Evolutionary conservation across 2,113 vertebrate genomes (phyloP), one percentile per base, ranked within the genome.

Genomic region (Pionites leucogaster): DNA sequence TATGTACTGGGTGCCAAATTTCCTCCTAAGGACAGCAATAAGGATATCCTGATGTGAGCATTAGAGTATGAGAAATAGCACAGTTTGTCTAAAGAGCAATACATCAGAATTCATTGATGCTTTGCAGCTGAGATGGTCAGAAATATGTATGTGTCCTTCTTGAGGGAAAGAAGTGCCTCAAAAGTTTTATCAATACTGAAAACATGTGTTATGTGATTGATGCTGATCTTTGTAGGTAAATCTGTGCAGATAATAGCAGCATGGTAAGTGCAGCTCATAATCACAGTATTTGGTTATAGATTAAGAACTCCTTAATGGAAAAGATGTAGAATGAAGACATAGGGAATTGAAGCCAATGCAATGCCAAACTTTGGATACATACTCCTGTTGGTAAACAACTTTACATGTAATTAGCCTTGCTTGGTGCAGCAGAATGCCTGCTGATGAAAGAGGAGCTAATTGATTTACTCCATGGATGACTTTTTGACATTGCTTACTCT

Each of bases 381-480:
- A 59, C 71, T 95, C 53, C 63, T 92, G 42, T 94, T 95, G 77
- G 70, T 95, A 95, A 96, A 75, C 82, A 74, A 13, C 20, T 83
- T 94, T 82, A 53, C 53, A 9, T 85, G 82, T 97, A 95, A 97
- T 98, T 97, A 97, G 94, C 89, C 82, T 87, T 22, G 33, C 83
- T 95, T 94, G 95, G 88, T 88, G 75, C 92, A 97, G 79, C 87
- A 97, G 79, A 96, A 94, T 96, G 88, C 91, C 86, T 95, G 94
- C 90, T 96, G 95, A 95, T 93, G 95, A 82, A 90, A 96, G 85
- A 77, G 82, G 71, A 96, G 82, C 92, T 97, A 96, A 97, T 96
- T 97, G 97, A 97, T 97, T 97, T 94, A 89, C 69, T 94, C 79
- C 1, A 4, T 75, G 93, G 86, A 90, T 37, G 92, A 78, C 92